A percentile compares a stretch with the other conserved stretches of the same genome.
These are phyloP conservation scores for Azorinus chamasolen DNA, from an alignment of 2,888 invertebrate species.

Conservation along the genomic window DNA sequence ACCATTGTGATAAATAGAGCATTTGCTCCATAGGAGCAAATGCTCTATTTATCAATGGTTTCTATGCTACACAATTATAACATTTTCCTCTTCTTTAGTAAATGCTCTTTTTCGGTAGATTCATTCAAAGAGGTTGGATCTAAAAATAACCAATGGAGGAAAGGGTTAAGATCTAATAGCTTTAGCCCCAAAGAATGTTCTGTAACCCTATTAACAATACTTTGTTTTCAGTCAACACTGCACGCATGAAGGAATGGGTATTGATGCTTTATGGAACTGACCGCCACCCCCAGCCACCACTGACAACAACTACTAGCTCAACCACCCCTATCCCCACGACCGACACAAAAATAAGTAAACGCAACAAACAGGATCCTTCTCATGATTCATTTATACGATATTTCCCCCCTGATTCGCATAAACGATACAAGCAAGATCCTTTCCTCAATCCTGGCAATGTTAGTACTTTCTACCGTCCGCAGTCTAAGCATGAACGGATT, in stretches of 20 bases:
- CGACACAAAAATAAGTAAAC: slow-evolving; percentile 42
- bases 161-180: no score
- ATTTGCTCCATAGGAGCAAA: no score
- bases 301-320: slow-evolving; percentile 67
- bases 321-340: slow-evolving; percentile 41
- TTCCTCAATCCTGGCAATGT: not conserved
- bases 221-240: slow-evolving; percentile 86
- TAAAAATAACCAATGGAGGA: no score
- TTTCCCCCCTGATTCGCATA: not conserved
- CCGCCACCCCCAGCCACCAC: slow-evolving; percentile 74
- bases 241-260: slow-evolving; percentile 96
- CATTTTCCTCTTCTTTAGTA: no score
- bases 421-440: not conserved
- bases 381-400: not conserved
- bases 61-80: no score
- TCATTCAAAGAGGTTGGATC: no score
- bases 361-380: not conserved
- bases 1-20: no score
- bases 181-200: not conserved
- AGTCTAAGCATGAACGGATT: not conserved
- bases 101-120: no score
- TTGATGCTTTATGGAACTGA: slow-evolving; percentile 96
- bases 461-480: not conserved
- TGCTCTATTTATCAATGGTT: no score
- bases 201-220: slow-evolving; percentile 45